A percentile compares a stretch with the other conserved stretches of the same genome.
Conservation (phyloP, 2,113 vertebrate genomes). For the Heptranchias perlo region DNA sequence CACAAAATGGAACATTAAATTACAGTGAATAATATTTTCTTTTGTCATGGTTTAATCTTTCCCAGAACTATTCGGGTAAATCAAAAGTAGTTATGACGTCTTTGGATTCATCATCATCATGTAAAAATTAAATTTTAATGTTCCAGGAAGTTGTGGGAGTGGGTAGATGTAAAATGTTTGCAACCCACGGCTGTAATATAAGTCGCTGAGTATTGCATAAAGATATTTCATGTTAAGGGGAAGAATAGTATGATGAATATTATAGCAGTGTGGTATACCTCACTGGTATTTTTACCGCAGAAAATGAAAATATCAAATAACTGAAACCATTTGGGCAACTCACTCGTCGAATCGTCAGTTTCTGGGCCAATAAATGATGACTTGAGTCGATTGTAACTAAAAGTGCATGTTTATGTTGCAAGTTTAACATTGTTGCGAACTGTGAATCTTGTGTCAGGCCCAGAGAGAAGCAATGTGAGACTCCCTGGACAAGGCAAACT, state of each 20-base stretch:
- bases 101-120: background rate
- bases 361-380: background rate
- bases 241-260: background rate
- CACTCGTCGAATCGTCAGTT: background rate
- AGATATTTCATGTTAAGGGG: background rate
- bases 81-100: background rate
- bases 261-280: background rate
- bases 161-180: background rate
- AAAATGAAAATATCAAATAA: background rate
- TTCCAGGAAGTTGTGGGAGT: conserved; percentile 4
- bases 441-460: background rate
- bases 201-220: background rate
- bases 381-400: background rate
- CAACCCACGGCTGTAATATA: background rate
- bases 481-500: background rate
- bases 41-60: background rate
- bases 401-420: background rate
- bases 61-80: background rate
- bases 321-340: background rate
- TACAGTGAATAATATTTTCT: background rate
- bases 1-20: background rate
- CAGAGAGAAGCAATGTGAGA: background rate
- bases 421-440: background rate
- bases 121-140: background rate
- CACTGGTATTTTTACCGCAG: background rate